Base-by-base conservation (phyloP, 2,113 vertebrate species). In the Bujurquina vittata region DNA sequence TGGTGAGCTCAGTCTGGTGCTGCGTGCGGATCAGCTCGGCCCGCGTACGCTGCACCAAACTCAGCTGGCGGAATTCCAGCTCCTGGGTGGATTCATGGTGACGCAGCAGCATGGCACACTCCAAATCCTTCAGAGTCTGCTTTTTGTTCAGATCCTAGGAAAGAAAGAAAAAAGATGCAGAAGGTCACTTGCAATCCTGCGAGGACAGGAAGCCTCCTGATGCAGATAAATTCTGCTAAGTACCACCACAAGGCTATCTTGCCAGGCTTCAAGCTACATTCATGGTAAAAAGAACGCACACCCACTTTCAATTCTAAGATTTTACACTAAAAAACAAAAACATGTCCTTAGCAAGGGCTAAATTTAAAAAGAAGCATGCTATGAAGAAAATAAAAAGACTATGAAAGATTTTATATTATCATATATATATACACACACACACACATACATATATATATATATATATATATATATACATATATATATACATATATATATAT, bases 1-100 rank as follows among this genome's bases (percentile, higher is more conserved):
- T 97, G 87, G 96, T 96, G 87, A 98, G 97, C 92, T 98, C 97
- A 1, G 96, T 98, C 94, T 98, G 97, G 94, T 98, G 97, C 95
- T 98, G 97, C 46, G 97, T 96, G 87, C 97, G 96, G 92, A 97
- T 97, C 69, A 98, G 96, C 52, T 97, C 97, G 4, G 96, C 96
- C 73, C 97, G 96, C 0, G 97, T 97, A 23, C 94, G 96, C 94
- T 98, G 97, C 81, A 97, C 96, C 18, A 96, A 91, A 63, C 95
- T 93, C 87, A 98, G 93, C 93, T 98, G 97, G 35, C 97, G 96
- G 33, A 97, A 96, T 94, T 97, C 97, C 87, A 97, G 92, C 93
- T 98, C 97, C 90, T 97, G 97, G 2, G 97, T 97, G 56, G 97
- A 96, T 93, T 98, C 97, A 22, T 97, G 97, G 90, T 98, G 97